Conservation (phyloP, 2,113 vertebrate genomes). For the Megaceryle torquata region DNA sequence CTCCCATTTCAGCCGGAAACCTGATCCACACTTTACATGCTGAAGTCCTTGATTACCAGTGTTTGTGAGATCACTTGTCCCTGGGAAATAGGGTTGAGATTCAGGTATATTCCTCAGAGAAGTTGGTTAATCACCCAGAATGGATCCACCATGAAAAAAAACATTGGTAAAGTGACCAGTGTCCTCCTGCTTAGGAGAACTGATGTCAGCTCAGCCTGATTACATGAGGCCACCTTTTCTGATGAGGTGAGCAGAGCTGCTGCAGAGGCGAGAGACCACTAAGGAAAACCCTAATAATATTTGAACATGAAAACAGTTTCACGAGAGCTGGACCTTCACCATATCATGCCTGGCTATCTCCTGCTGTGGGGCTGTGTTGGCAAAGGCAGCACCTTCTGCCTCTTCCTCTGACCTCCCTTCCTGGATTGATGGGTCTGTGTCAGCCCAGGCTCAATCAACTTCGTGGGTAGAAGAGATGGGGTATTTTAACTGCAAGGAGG, state of each 20-base stretch:
- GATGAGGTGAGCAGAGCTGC: background rate
- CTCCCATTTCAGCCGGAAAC: background rate
- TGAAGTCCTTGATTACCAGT: background rate
- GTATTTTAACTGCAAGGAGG: background rate
- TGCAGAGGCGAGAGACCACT: background rate
- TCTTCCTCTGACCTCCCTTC: background rate
- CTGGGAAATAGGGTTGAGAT: background rate
- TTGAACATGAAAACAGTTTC: background rate
- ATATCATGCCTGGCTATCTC: background rate
- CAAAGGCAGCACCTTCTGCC: background rate
- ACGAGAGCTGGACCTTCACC: background rate
- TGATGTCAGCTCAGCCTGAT: background rate
- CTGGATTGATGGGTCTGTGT: background rate
- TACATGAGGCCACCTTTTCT: background rate
- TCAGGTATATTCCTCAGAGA: background rate
- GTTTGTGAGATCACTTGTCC: background rate
- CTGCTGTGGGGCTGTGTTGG: accelerated
- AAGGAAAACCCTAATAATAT: background rate
- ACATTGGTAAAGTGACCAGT: background rate
- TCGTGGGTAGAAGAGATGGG: accelerated
- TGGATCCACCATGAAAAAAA: background rate
- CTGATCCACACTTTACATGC: too few species aligned
- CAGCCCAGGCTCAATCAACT: background rate
- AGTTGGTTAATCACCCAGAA: background rate
- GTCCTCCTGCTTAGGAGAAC: background rate